Evolutionary conservation across 1,140 invertebrate genomes (phyloP).

Genomic region (Drosophila equinoxialis): DNA sequence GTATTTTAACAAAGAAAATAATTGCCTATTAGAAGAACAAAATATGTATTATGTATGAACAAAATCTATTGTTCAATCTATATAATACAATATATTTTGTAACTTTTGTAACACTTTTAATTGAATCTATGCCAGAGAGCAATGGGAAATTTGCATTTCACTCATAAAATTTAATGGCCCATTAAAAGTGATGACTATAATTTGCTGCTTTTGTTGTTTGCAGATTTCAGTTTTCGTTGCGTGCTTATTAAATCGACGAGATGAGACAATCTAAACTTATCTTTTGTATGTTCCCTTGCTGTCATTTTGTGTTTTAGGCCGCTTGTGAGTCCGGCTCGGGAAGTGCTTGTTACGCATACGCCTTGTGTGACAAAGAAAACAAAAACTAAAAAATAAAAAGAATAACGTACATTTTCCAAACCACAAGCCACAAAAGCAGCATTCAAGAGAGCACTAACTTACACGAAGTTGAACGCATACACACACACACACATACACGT

Average conservation of each 20-base stretch:
- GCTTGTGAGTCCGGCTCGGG: slow-evolving; percentile 39
- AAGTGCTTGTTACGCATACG: slow-evolving; percentile 68
- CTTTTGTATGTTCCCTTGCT: slow-evolving; percentile 62
- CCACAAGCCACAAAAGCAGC: slow-evolving; percentile 44
- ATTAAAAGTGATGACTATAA: slow-evolving; percentile 48
- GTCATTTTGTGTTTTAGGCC: slow-evolving; percentile 31
- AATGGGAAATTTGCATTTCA: slow-evolving; percentile 63
- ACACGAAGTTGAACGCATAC: not conserved
- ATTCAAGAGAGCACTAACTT: slow-evolving; percentile 41
- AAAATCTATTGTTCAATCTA: not conserved
- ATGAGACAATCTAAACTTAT: slow-evolving; percentile 58
- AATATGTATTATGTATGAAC: too few relatives aligned
- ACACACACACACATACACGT: slow-evolving; percentile 32
- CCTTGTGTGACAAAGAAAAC: slow-evolving; percentile 63
- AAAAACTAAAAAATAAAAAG: not conserved
- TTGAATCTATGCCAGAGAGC: not conserved
- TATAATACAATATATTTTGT: not conserved
- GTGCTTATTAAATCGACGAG: slow-evolving; percentile 71
- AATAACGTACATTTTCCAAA: slow-evolving; percentile 43
- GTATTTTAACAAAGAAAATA: too few relatives aligned
- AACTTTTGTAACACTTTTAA: slow-evolving; percentile 7
- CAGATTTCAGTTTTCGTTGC: slow-evolving; percentile 45
- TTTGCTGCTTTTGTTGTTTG: slow-evolving; percentile 47
- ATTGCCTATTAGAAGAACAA: too few relatives aligned
- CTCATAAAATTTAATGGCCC: slow-evolving; percentile 72